These are phyloP conservation scores for Drosophila helvetica DNA, from an alignment of 2,888 invertebrate genomes.

Conservation along the genomic window DNA sequence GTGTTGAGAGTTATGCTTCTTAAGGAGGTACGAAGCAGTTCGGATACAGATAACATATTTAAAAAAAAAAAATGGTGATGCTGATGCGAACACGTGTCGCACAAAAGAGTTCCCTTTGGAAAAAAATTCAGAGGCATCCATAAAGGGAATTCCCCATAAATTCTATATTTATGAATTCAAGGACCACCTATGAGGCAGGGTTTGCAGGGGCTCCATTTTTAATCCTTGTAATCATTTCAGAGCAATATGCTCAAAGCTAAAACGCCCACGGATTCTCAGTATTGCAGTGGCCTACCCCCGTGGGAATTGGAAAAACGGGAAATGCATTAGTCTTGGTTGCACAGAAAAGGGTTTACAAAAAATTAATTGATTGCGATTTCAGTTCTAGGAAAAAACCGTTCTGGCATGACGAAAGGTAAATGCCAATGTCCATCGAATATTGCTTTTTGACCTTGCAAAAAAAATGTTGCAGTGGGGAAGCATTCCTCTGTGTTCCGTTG, in stretches of 20 bases:
- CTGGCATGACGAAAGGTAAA: constrained; percentile 27
- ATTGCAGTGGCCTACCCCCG: too few species aligned
- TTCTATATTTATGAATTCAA: background rate
- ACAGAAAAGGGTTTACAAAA: too few species aligned
- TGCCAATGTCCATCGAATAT: background rate
- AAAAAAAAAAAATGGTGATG: too few species aligned
- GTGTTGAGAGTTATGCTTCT: too few species aligned
- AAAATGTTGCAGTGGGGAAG: background rate
- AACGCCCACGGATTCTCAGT: too few species aligned
- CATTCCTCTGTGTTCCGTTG: background rate
- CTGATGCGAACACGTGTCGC: too few species aligned
- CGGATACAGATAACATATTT: too few species aligned
- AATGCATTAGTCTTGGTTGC: background rate
- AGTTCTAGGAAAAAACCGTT: background rate
- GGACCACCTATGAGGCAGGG: background rate
- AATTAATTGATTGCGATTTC: background rate
- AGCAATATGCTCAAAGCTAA: background rate
- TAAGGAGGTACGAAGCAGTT: too few species aligned
- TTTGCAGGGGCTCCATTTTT: background rate
- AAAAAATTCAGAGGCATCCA: too few species aligned
- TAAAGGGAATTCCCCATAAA: background rate
- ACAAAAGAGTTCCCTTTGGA: too few species aligned
- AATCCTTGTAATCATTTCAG: background rate
- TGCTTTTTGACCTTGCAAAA: background rate
- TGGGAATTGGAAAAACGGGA: background rate